A percentile compares a stretch with the other conserved stretches of the same genome.
These are phyloP conservation scores for Beris chalybata DNA, from an alignment of 2,888 invertebrate species.

Conservation along the genomic window DNA sequence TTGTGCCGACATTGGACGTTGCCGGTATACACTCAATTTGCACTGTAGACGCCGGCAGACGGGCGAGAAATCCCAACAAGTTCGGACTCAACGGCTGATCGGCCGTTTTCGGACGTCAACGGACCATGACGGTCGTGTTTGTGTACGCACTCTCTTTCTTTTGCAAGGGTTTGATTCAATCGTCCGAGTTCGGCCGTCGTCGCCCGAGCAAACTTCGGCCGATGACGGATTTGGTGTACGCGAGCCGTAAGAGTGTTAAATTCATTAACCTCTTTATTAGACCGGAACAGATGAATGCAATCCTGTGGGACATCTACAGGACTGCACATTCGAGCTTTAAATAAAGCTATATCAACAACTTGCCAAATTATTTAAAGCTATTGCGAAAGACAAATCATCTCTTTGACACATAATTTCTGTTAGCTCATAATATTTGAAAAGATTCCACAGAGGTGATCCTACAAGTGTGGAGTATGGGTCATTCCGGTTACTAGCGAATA, in stretches of 20 bases:
- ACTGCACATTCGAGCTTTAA: slow-evolving; percentile 35
- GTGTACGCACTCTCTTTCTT: too few relatives aligned
- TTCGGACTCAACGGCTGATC: too few relatives aligned
- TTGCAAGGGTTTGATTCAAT: too few relatives aligned
- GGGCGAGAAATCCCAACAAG: too few relatives aligned
- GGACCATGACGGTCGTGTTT: too few relatives aligned
- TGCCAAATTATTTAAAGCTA: slow-evolving; percentile 43
- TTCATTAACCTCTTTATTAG: background rate
- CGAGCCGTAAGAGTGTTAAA: background rate
- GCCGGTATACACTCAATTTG: too few relatives aligned
- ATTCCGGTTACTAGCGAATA: slow-evolving; percentile 39
- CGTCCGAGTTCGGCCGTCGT: too few relatives aligned
- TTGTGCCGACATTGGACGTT: too few relatives aligned
- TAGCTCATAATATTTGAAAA: slow-evolving; percentile 44
- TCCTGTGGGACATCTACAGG: background rate
- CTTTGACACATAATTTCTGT: slow-evolving; percentile 47
- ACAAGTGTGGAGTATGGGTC: slow-evolving; percentile 24
- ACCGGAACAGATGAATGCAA: slow-evolving; percentile 10
- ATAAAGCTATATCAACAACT: slow-evolving; percentile 38
- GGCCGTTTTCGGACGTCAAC: too few relatives aligned
- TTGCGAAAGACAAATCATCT: slow-evolving; percentile 42
- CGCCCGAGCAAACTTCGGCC: too few relatives aligned
- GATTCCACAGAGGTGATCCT: slow-evolving; percentile 40
- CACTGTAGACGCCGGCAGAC: too few relatives aligned
- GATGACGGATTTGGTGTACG: too few relatives aligned